phyloP scores from a whole-genome alignment of 64 coral and sea anemone genomes.

The Porites lutea region DNA sequence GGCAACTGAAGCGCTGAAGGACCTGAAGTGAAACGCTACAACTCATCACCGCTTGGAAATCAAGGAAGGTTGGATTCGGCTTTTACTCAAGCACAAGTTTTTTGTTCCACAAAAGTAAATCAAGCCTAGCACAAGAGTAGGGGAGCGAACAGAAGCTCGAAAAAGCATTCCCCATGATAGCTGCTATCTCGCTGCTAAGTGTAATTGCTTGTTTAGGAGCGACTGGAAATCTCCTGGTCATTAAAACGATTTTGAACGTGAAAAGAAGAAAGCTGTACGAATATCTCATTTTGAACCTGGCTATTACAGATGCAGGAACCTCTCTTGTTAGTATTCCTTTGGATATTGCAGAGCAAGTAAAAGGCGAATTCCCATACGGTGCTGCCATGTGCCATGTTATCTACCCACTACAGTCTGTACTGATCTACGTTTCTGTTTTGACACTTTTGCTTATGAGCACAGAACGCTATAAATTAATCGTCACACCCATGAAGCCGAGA shows the following conservation, averaged over 20 bases:
- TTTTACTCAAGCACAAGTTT: background rate
- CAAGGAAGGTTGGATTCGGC: background rate
- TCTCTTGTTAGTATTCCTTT: constrained; percentile 86
- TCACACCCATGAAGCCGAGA: constrained; percentile 74
- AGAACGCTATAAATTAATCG: constrained; percentile 89
- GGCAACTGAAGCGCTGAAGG: no score
- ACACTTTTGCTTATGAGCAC: constrained; percentile 86
- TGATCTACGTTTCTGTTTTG: constrained; percentile 84
- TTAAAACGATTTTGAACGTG: constrained; percentile 48
- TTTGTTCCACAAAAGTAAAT: background rate
- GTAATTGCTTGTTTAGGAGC: constrained; percentile 45
- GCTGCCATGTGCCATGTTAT: constrained; percentile 79
- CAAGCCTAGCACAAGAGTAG: background rate
- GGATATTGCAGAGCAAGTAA: constrained; percentile 66
- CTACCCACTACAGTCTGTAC: constrained; percentile 89
- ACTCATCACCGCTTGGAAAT: background rate
- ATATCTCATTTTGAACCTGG: constrained; percentile 88
- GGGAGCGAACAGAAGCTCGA: no score
- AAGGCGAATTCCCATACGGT: constrained; percentile 75
- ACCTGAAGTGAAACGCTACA: background rate
- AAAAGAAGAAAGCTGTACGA: constrained; percentile 74
- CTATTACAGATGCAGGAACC: constrained; percentile 77
- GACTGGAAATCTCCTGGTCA: constrained; percentile 53
- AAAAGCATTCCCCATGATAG: background rate
- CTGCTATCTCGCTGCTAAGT: background rate